phyloP scores from a whole-genome alignment of 2,888 invertebrate species.

The Apamea crenata region DNA sequence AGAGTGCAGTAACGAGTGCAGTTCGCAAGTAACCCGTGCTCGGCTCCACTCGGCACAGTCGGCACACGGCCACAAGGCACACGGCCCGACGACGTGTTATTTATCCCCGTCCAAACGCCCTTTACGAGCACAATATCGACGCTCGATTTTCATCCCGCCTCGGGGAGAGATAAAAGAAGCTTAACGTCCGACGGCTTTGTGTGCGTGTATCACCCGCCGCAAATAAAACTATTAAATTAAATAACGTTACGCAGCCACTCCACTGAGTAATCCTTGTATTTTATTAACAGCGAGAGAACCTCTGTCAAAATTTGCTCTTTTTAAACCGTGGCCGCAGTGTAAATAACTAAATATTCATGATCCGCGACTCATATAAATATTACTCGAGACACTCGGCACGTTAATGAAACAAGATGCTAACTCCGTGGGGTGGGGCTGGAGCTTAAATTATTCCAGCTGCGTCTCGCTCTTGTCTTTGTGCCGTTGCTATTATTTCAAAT shows the following conservation, averaged over 20 bases:
- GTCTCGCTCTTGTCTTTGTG: constrained; percentile 79
- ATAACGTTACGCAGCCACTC: constrained; percentile 71
- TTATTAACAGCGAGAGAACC: constrained; percentile 70
- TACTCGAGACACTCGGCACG: constrained; percentile 78
- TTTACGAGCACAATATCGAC: constrained; percentile 85
- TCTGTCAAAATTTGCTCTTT: constrained; percentile 77
- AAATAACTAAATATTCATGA: constrained; percentile 83
- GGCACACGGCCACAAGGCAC: constrained; percentile 68
- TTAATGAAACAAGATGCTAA: constrained; percentile 88
- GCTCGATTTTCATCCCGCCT: constrained; percentile 82
- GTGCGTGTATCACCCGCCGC: constrained; percentile 66
- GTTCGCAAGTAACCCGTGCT: constrained; percentile 54
- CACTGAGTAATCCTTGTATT: constrained; percentile 68
- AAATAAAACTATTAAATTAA: constrained; percentile 81
- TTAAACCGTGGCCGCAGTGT: constrained; percentile 74
- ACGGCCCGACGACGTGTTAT: constrained; percentile 80
- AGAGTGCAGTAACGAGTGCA: constrained; percentile 46
- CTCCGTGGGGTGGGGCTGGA: constrained; percentile 77
- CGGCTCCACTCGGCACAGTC: constrained; percentile 60
- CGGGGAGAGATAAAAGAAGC: constrained; percentile 80
- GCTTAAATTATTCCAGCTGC: constrained; percentile 84
- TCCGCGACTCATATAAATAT: constrained; percentile 84
- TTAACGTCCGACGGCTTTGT: constrained; percentile 72
- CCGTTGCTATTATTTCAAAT: constrained; percentile 86
- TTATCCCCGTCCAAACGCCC: constrained; percentile 82